Conservation (phyloP, 2,797 vertebrate genomes). For the Amblyraja radiata region DNA sequence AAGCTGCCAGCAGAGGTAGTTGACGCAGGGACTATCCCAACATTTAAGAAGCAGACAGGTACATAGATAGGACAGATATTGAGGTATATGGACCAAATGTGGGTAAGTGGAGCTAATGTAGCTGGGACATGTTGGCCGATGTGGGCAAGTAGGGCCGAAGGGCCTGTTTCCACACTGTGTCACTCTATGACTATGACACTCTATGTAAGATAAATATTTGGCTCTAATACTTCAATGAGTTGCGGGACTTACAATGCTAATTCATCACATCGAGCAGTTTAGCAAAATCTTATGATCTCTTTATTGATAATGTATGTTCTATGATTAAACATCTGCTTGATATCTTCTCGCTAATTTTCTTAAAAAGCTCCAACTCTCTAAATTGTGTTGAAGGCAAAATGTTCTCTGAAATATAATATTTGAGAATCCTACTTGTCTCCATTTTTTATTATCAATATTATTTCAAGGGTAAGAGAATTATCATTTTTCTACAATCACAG, state of each 20-base stretch:
- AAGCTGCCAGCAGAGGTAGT: too few species aligned
- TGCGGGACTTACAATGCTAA: background rate
- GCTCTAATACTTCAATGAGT: background rate
- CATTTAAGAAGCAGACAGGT: too few species aligned
- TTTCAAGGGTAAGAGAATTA: background rate
- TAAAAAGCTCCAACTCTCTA: background rate
- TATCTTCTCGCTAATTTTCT: background rate
- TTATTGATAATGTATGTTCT: background rate
- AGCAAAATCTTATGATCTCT: background rate
- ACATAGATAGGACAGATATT: too few species aligned
- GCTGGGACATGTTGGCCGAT: too few species aligned
- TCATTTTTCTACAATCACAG: background rate
- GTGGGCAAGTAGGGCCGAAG: too few species aligned
- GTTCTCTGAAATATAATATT: background rate
- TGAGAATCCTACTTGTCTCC: background rate
- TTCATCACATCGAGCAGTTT: background rate
- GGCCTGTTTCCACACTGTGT: too few species aligned
- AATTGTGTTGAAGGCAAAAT: background rate
- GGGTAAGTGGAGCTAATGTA: too few species aligned
- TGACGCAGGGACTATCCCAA: too few species aligned
- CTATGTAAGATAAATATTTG: background rate
- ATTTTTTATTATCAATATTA: background rate
- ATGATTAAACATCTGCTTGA: conserved; percentile 2
- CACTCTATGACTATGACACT: too few species aligned
- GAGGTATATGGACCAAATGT: too few species aligned